These are phyloP conservation scores for Pardalotus punctatus DNA, from an alignment of 2,113 vertebrate genomes.

Conservation along the genomic window DNA sequence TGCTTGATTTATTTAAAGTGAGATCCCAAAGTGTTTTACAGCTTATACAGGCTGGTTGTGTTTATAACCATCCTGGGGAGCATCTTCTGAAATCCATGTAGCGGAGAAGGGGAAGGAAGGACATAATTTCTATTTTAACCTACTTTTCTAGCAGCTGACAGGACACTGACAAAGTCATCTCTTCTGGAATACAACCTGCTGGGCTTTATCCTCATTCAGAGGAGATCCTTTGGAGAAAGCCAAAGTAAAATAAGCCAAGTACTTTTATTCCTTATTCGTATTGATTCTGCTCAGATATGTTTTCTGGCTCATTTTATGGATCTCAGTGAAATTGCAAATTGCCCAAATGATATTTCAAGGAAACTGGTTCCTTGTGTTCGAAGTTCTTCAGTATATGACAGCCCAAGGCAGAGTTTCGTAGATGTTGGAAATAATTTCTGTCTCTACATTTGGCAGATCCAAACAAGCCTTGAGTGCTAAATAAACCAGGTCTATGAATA, in stretches of 20 bases:
- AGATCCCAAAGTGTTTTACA: conserved; percentile 1
- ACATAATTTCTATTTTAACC: conserved; percentile 32
- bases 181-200: not conserved
- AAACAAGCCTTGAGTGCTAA: conserved; percentile 42
- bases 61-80: conserved; percentile 58
- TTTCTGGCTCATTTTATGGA: not conserved
- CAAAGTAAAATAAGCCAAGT: not conserved
- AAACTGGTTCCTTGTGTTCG: not conserved
- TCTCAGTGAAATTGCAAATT: conserved; percentile 25
- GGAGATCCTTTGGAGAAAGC: not conserved
- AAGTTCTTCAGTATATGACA: conserved; percentile 29
- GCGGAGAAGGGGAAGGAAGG: not conserved
- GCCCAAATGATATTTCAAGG: conserved; percentile 28
- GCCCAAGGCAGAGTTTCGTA: conserved; percentile 46
- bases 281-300: not conserved
- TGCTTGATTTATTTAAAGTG: conserved; percentile 27
- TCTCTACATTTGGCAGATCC: conserved; percentile 9
- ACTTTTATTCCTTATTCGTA: not conserved
- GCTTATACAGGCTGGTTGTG: conserved; percentile 30
- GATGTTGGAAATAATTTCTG: conserved; percentile 30
- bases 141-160: conserved; percentile 20
- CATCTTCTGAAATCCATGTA: conserved; percentile 46
- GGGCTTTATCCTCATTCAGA: not conserved
- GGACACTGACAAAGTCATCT: conserved; percentile 38
- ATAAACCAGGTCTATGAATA: conserved; percentile 50